phyloP scores from a whole-genome alignment of 2,888 invertebrate genomes.

The Archaeoteleia sp. region DNA sequence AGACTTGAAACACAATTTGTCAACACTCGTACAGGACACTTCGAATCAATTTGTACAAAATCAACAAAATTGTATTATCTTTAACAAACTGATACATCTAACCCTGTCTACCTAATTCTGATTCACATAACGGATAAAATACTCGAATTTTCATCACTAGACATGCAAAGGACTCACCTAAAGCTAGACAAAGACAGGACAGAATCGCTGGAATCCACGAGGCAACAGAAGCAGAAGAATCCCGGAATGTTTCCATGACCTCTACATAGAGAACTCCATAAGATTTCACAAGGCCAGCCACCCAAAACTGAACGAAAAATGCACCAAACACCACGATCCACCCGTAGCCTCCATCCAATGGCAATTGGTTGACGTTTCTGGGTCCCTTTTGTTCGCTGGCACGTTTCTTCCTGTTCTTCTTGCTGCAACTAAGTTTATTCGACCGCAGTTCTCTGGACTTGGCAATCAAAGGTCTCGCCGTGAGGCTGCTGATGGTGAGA shows the following conservation, averaged over 20 bases:
- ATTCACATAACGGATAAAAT: not conserved
- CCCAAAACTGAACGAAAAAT: conserved; percentile 88
- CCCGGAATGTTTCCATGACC: conserved; percentile 86
- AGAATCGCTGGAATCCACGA: conserved; percentile 88
- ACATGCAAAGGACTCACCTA: conserved; percentile 81
- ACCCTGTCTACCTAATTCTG: too few species aligned
- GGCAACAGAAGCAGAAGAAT: conserved; percentile 84
- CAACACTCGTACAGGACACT: too few species aligned
- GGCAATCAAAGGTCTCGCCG: conserved; percentile 83
- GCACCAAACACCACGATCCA: conserved; percentile 87
- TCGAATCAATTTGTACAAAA: too few species aligned
- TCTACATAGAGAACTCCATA: conserved; percentile 88
- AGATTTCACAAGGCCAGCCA: conserved; percentile 87
- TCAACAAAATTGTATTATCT: too few species aligned
- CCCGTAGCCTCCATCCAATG: conserved; percentile 85
- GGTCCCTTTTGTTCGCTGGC: conserved; percentile 52
- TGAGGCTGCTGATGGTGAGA: conserved; percentile 83
- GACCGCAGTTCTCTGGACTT: conserved; percentile 80
- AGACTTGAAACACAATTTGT: too few species aligned
- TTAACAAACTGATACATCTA: too few species aligned
- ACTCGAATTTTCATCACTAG: not conserved
- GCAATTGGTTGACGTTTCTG: conserved; percentile 68
- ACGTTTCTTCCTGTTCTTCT: conserved; percentile 53
- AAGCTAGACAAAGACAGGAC: conserved; percentile 84
- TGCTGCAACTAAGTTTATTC: conserved; percentile 65